A percentile compares a stretch with the other conserved stretches of the same genome.
Evolutionary conservation across 2,113 vertebrate species (phyloP).

Genomic region (Dasyurus viverrinus): DNA sequence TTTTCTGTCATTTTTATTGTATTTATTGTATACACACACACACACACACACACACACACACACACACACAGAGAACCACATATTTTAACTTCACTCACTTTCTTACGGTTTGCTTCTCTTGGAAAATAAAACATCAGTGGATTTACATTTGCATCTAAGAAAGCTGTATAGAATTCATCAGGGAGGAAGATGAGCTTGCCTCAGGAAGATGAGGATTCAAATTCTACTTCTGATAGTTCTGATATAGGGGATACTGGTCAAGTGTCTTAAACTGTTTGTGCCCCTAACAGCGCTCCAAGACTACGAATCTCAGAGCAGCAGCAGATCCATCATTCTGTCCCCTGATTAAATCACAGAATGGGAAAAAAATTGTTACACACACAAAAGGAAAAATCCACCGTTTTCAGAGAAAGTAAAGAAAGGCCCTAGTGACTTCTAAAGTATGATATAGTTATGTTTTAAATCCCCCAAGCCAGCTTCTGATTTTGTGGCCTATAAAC

Average conservation of each 20-base stretch:
- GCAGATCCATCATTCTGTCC: neutral
- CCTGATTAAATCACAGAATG: neutral
- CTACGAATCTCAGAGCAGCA: neutral
- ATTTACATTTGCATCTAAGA: conserved; percentile 17
- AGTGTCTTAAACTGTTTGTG: neutral
- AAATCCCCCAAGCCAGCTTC: conserved; percentile 53
- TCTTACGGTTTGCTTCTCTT: conserved; percentile 33
- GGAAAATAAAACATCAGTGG: conserved; percentile 6
- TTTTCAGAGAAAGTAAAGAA: conserved; percentile 29
- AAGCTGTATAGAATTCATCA: neutral
- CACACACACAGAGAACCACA: neutral
- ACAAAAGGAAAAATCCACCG: neutral
- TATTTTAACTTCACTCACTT: neutral
- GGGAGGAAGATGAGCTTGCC: neutral
- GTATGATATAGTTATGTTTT: conserved; percentile 65
- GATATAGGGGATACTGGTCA: neutral
- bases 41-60: no score
- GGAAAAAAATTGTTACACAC: neutral
- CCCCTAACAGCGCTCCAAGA: neutral
- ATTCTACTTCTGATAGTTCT: neutral
- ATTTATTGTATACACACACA: neutral
- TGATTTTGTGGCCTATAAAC: conserved; percentile 52
- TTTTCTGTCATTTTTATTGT: conserved; percentile 7
- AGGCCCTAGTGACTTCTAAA: conserved; percentile 42
- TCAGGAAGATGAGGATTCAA: neutral